A percentile compares a stretch with the other conserved stretches of the same genome.
Conservation (phyloP, 1,140 invertebrate genomes). For the Drosophila subobscura region DNA sequence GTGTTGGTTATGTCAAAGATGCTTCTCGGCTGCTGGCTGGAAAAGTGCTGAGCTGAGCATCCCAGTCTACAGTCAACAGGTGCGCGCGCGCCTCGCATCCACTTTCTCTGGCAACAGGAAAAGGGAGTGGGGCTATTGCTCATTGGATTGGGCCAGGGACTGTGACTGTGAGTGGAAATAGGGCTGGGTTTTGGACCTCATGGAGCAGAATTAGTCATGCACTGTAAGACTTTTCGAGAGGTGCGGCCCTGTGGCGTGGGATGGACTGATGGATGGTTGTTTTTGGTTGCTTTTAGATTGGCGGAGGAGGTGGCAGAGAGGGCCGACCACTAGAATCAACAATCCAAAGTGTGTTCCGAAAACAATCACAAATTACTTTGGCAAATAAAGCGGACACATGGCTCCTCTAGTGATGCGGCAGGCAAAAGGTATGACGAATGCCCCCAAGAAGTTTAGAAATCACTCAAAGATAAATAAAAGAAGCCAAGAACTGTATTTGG, state of each 20-base stretch:
- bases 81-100: conserved; percentile 33
- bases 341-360: conserved; percentile 49
- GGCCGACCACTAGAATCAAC: conserved; percentile 69
- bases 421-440: conserved; percentile 59
- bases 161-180: not conserved
- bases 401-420: not conserved
- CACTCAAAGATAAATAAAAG: conserved; percentile 47
- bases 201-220: conserved; percentile 33
- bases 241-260: conserved; percentile 29
- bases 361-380: conserved; percentile 66
- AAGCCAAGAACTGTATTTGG: not conserved
- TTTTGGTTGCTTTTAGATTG: conserved; percentile 22
- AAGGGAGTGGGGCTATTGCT: conserved; percentile 49
- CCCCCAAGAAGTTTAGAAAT: conserved; percentile 62
- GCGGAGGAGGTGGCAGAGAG: conserved; percentile 27
- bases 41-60: conserved; percentile 8
- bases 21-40: conserved; percentile 35
- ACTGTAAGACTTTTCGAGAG: conserved; percentile 25
- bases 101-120: conserved; percentile 52
- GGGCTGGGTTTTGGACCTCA: conserved; percentile 1
- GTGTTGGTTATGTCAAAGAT: conserved; percentile 49
- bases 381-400: conserved; percentile 47
- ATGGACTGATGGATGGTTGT: conserved; percentile 36
- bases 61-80: conserved; percentile 32
- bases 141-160: conserved; percentile 10